Percentiles rank a stretch among this genome's conserved stretches.
Evolutionary conservation across 2,888 invertebrate genomes (phyloP).

Genomic region (Hypselothyrea guttata): DNA sequence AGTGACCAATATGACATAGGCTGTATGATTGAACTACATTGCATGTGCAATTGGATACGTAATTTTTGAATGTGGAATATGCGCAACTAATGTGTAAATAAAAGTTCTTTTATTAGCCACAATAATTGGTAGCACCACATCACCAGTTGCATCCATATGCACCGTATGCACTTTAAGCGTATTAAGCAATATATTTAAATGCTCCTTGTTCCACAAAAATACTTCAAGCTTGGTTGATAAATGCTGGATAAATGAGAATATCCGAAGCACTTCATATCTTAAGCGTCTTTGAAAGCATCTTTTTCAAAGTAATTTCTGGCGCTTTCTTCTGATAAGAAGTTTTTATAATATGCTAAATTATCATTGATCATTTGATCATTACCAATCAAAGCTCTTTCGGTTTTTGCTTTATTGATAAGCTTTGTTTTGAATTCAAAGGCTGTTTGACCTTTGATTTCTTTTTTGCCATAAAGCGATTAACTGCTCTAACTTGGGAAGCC

Average conservation of each 20-base stretch:
- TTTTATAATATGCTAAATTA: constrained; percentile 3
- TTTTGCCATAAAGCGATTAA: constrained; percentile 3
- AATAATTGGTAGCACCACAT: background rate
- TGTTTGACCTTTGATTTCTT: background rate
- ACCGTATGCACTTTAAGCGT: no score
- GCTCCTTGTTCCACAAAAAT: no score
- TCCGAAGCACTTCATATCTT: no score
- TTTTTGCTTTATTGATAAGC: background rate
- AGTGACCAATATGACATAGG: constrained; percentile 5
- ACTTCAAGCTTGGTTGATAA: no score
- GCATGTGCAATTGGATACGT: background rate
- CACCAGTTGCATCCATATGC: constrained; percentile 7
- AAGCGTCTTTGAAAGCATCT: constrained; percentile 1
- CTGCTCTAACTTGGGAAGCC: background rate
- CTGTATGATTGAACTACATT: background rate
- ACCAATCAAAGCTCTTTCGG: background rate
- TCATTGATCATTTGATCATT: constrained; percentile 7
- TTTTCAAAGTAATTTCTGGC: constrained; percentile 7
- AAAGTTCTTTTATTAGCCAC: constrained; percentile 1
- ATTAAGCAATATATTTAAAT: no score
- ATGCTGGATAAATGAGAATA: no score
- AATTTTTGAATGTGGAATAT: background rate
- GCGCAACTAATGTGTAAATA: constrained; percentile 2
- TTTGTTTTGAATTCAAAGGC: background rate
- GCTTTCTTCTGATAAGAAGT: no score